A percentile compares a stretch with the other conserved stretches of the same genome.
Evolutionary conservation across 1,140 invertebrate species (phyloP).

Genomic region (Lasioglossum baleicum): DNA sequence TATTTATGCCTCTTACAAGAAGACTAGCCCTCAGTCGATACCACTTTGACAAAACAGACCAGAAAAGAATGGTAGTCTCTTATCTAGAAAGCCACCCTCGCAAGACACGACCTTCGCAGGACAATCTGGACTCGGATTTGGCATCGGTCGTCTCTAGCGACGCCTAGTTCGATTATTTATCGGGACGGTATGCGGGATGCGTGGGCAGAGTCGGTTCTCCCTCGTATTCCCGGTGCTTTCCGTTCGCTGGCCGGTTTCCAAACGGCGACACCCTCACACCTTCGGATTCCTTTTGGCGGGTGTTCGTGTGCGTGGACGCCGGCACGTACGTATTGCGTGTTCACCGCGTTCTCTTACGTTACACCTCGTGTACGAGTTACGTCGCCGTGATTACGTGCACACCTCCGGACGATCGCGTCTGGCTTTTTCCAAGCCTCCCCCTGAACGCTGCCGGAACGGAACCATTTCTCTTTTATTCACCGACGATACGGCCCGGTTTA

Average conservation of each 20-base stretch:
- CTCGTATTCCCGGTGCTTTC: conserved; percentile 26
- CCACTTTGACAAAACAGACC: too few species aligned
- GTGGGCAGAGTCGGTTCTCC: conserved; percentile 65
- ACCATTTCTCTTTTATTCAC: not conserved
- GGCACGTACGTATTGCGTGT: conserved; percentile 11
- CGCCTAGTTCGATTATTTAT: conserved; percentile 77
- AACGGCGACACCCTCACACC: conserved; percentile 76
- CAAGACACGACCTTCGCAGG: conserved; percentile 46
- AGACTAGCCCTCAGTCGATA: too few species aligned
- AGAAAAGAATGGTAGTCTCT: too few species aligned
- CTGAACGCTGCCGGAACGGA: not conserved
- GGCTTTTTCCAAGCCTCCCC: not conserved
- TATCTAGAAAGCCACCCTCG: not conserved
- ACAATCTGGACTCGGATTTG: conserved; percentile 41
- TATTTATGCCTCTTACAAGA: too few species aligned
- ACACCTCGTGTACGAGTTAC: conserved; percentile 43
- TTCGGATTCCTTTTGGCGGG: conserved; percentile 66
- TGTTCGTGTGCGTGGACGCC: conserved; percentile 41
- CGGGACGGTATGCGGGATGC: conserved; percentile 77
- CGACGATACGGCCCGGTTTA: not conserved
- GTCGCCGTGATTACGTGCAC: conserved; percentile 55
- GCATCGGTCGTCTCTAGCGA: conserved; percentile 43
- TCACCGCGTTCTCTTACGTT: conserved; percentile 15
- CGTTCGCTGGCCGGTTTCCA: conserved; percentile 71
- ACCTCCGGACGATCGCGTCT: not conserved